Conservation (phyloP, 2,888 invertebrate species). For the Scaeva pyrastri region DNA sequence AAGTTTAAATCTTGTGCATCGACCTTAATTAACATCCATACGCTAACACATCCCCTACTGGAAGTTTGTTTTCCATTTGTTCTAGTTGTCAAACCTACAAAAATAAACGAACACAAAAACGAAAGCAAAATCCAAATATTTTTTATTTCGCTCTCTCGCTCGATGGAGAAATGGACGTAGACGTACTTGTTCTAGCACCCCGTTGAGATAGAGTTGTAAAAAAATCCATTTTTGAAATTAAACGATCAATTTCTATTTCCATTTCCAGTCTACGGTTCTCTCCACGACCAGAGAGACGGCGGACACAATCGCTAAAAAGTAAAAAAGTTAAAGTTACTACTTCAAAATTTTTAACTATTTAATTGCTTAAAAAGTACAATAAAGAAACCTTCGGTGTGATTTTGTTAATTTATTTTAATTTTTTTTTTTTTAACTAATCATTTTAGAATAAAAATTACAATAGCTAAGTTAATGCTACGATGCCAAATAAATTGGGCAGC, state of each 20-base stretch:
- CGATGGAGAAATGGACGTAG: constrained; percentile 59
- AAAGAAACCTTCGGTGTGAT: constrained; percentile 54
- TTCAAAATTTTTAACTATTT: constrained; percentile 51
- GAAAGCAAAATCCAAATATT: constrained; percentile 46
- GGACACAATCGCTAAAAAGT: constrained; percentile 5
- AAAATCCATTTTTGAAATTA: constrained; percentile 71
- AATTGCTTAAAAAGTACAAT: constrained; percentile 41
- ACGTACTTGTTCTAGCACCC: constrained; percentile 57
- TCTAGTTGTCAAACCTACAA: constrained; percentile 59
- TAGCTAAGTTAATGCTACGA: constrained; percentile 28
- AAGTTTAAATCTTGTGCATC: too few species aligned
- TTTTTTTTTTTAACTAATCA: constrained; percentile 31
- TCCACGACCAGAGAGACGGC: constrained; percentile 48
- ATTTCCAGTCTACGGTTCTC: constrained; percentile 72
- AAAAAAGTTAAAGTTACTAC: too few species aligned
- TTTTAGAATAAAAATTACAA: constrained; percentile 26
- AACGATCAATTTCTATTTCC: constrained; percentile 75
- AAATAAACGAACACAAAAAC: constrained; percentile 45
- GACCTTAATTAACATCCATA: background rate
- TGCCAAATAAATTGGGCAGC: constrained; percentile 13
- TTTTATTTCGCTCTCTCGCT: constrained; percentile 64
- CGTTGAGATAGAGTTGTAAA: constrained; percentile 55
- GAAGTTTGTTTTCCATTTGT: constrained; percentile 32
- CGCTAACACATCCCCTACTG: constrained; percentile 45
- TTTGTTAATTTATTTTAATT: constrained; percentile 66